A percentile compares a stretch with the other conserved stretches of the same genome.
Evolutionary conservation across 2,797 vertebrate genomes (phyloP).

Genomic region (Galago senegalensis): DNA sequence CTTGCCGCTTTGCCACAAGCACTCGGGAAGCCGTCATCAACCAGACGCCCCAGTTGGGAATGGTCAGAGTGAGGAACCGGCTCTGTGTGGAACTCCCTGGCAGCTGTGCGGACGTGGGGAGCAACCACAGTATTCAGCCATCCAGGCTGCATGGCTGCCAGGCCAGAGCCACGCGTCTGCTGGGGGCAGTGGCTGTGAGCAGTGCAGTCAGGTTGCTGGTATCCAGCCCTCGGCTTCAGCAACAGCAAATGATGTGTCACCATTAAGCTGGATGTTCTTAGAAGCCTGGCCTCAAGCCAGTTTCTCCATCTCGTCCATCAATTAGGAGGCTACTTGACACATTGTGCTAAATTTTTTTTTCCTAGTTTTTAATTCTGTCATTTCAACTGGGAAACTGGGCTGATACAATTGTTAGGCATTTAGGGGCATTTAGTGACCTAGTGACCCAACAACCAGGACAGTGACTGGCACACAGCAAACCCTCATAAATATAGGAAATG

Average conservation of each 20-base stretch:
- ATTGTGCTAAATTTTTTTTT: conserved; percentile 42
- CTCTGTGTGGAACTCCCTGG: background rate
- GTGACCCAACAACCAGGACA: background rate
- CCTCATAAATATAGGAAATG: background rate
- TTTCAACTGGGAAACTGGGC: conserved; percentile 15
- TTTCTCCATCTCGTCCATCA: conserved; percentile 14
- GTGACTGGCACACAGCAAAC: background rate
- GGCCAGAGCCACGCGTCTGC: too few relatives aligned
- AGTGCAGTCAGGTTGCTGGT: background rate
- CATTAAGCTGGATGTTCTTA: background rate
- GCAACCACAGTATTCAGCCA: background rate
- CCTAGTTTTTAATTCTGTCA: background rate
- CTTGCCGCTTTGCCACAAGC: background rate
- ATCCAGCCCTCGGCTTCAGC: background rate
- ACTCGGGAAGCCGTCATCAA: background rate
- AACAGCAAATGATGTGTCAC: background rate
- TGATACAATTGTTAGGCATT: background rate
- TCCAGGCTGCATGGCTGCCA: background rate
- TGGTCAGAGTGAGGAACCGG: background rate
- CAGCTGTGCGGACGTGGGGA: background rate
- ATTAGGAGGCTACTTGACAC: background rate
- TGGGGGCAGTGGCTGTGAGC: background rate
- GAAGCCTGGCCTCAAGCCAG: conserved; percentile 8
- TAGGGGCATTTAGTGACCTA: background rate
- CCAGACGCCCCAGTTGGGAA: background rate